A percentile compares a stretch with the other conserved stretches of the same genome.
Evolutionary conservation across 2,888 invertebrate genomes (phyloP).

Genomic region (Hyalella azteca): DNA sequence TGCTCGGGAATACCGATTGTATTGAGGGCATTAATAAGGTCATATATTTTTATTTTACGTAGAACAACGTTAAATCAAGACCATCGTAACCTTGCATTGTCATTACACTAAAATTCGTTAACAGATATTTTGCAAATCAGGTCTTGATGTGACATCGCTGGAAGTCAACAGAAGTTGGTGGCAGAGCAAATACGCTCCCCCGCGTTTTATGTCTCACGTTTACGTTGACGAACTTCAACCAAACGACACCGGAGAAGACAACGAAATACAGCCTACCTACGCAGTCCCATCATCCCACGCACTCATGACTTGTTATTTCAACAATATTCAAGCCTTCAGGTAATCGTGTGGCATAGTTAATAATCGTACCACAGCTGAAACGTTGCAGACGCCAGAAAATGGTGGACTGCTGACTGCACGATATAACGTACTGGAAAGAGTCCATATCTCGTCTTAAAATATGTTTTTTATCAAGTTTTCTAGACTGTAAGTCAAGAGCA

Average conservation of each 20-base stretch:
- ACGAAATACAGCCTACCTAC: conserved; percentile 66
- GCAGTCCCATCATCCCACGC: conserved; percentile 63
- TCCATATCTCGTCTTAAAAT: too few relatives aligned
- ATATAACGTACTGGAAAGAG: too few relatives aligned
- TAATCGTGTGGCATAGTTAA: too few relatives aligned
- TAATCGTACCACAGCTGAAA: not conserved
- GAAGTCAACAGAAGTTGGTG: conserved; percentile 84
- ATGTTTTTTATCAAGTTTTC: too few relatives aligned
- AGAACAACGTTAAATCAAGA: too few relatives aligned
- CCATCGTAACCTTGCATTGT: too few relatives aligned
- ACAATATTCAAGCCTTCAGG: conserved; percentile 71
- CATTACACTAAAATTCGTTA: not conserved
- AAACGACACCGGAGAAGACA: conserved; percentile 59
- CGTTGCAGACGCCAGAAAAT: too few relatives aligned
- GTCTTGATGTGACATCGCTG: conserved; percentile 71
- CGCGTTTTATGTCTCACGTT: conserved; percentile 73
- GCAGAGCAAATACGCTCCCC: conserved; percentile 76
- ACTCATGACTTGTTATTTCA: conserved; percentile 82
- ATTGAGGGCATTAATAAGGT: too few relatives aligned
- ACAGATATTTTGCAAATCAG: conserved; percentile 62
- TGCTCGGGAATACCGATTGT: too few relatives aligned
- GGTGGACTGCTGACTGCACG: too few relatives aligned
- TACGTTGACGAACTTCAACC: conserved; percentile 65
- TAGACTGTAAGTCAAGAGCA: too few relatives aligned
- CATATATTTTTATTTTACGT: too few relatives aligned